A percentile compares a stretch with the other conserved stretches of the same genome.
Evolutionary conservation across 2,113 vertebrate genomes (phyloP).

Genomic region (Boulengeromyrus knoepffleri): DNA sequence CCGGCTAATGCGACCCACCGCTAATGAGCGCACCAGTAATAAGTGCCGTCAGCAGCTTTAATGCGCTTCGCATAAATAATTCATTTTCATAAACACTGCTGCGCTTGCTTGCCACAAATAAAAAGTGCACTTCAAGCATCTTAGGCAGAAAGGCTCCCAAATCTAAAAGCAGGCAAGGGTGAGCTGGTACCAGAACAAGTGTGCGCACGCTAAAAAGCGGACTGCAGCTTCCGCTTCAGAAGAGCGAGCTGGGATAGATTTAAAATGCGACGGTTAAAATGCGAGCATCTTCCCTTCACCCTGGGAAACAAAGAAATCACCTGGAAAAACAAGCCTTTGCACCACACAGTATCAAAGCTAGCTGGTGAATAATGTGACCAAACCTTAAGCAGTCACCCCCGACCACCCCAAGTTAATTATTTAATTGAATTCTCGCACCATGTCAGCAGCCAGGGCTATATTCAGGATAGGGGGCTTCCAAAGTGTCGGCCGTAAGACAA

Average conservation of each 20-base stretch:
- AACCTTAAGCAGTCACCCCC: neutral
- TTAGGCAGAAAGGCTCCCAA: neutral
- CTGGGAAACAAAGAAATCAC: too few relatives aligned
- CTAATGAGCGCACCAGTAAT: conserved; percentile 41
- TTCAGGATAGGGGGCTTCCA: neutral
- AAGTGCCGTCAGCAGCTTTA: conserved; percentile 39
- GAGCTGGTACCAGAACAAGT: neutral
- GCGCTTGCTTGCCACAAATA: neutral
- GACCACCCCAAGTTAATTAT: neutral
- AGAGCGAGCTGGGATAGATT: neutral
- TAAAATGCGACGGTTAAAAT: neutral
- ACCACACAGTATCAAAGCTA: neutral
- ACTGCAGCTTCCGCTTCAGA: neutral
- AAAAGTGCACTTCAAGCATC: conserved; percentile 22
- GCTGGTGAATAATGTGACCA: neutral
- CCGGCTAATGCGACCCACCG: conserved; percentile 24
- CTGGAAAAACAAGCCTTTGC: neutral
- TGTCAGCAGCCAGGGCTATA: neutral
- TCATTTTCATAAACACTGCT: conserved; percentile 19
- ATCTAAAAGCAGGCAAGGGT: neutral
- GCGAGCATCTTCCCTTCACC: neutral
- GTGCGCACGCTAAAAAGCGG: neutral
- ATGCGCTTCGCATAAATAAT: conserved; percentile 37
- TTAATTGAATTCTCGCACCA: neutral
- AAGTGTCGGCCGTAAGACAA: neutral